phyloP scores from a whole-genome alignment of 1,140 invertebrate genomes.

The Panulirus ornatus region DNA sequence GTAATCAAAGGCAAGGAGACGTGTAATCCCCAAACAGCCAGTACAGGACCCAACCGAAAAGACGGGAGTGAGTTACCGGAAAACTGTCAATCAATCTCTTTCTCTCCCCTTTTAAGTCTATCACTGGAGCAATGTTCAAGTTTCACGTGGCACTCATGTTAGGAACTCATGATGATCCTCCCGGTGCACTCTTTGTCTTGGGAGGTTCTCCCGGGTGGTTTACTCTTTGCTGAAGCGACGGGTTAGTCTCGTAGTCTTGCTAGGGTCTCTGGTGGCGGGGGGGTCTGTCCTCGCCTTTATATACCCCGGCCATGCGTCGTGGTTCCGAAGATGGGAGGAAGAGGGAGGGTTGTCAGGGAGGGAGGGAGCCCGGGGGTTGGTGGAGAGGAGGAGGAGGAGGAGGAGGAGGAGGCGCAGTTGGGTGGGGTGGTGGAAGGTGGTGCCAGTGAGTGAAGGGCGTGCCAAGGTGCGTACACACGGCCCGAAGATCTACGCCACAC shows the following conservation, averaged over 20 bases:
- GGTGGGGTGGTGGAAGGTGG: conserved; percentile 21
- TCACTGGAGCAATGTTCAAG: neutral
- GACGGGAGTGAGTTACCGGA: no score
- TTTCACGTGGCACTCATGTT: neutral
- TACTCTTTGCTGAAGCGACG: conserved; percentile 25
- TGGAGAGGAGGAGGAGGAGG: neutral
- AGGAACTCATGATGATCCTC: neutral
- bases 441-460: neutral
- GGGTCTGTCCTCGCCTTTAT: conserved; percentile 26
- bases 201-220: neutral
- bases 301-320: conserved; percentile 54
- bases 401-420: neutral
- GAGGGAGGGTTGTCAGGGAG: neutral
- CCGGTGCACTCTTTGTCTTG: neutral
- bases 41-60: no score
- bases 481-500: neutral
- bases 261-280: no score
- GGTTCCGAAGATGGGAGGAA: neutral
- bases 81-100: no score
- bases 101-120: no score
- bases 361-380: neutral
- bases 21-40: neutral
- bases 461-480: neutral
- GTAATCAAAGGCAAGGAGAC: neutral
- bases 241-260: no score